Evolutionary conservation across 2,113 vertebrate species (phyloP), one percentile per base, ranked within the genome.

Genomic region (Pomatostomus ruficeps): DNA sequence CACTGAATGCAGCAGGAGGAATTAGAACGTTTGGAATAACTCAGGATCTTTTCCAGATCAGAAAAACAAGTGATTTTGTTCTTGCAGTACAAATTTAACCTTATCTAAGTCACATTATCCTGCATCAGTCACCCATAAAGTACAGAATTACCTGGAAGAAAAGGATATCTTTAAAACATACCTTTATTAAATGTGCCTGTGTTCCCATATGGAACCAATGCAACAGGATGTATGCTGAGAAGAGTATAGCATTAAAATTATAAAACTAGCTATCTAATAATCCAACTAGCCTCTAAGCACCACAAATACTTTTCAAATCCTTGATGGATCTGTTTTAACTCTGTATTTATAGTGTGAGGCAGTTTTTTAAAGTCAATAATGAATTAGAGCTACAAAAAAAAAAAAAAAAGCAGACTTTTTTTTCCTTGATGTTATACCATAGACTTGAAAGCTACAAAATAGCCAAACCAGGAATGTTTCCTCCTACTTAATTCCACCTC

Each of bases 121-220:
- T 36, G 26, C 51, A 65, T 36, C 22, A n/a, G 17, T 29, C 35
- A 73, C 5, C 0, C 5, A n/a, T 20, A 42, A 76, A 57, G 12
- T 36, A 65, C 13, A 65, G 24, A 9, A 73, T 40, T 58, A 66
- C 3, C 24, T 49, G 24, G n/a, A 28, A 63, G 42, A 76, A 83
- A 77, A 16, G 24, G 13, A 20, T 22, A 80, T 31, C 16, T 4
- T 80, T 79, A 88, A 51, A 93, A 86, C 35, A 28, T 3, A 35
- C 0, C 8, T 43, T 88, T 62, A 57, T 40, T 83, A n/a, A 72
- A n/a, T 7, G 3, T 35, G 49, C 40, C 61, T 0, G 0, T 36
- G 23, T 29, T 68, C 24, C 73, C 19, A 72, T 29, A 73, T 6
- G 4, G 42, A 70, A 86, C 20, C 29, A 33, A 57, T 25, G 33